Conservation (phyloP, 1,140 invertebrate species). For the Frieseomelitta varia region DNA sequence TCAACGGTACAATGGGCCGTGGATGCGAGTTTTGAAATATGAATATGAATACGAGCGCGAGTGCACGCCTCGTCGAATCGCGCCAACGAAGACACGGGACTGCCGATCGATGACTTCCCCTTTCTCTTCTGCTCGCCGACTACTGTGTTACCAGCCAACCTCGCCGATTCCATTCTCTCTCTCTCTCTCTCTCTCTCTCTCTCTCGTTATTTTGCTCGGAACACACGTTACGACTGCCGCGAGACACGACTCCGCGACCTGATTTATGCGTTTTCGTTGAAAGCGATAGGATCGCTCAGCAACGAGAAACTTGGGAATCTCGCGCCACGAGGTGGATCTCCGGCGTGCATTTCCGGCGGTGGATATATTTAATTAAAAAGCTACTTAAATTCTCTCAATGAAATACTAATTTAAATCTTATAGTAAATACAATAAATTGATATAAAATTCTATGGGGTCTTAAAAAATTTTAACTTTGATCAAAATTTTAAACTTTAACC, state of each 20-base stretch:
- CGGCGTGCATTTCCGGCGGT: not conserved
- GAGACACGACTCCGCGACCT: slow-evolving; percentile 29
- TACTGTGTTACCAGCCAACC: slow-evolving; percentile 19
- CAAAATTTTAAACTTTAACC: no score
- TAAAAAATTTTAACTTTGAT: no score
- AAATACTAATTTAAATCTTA: no score
- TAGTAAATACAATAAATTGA: no score
- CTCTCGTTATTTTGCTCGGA: not conserved
- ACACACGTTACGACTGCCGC: slow-evolving; percentile 11
- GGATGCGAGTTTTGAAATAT: slow-evolving; percentile 76
- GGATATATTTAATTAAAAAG: no score
- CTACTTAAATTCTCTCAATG: no score
- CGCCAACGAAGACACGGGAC: slow-evolving; percentile 64
- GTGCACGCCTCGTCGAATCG: slow-evolving; percentile 65
- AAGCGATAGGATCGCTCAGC: slow-evolving; percentile 26
- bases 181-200: not conserved
- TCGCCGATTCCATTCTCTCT: not conserved
- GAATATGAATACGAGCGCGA: slow-evolving; percentile 71
- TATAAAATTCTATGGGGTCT: no score
- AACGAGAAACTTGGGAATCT: slow-evolving; percentile 18
- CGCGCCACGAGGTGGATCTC: no score
- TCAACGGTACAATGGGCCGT: slow-evolving; percentile 72
- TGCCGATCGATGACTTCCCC: slow-evolving; percentile 65
- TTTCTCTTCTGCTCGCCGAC: slow-evolving; percentile 27
- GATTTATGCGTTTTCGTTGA: slow-evolving; percentile 54